Percentiles rank a stretch among this genome's conserved stretches.
Evolutionary conservation across 2,797 vertebrate genomes (phyloP).

Genomic region (Florisuga fusca): DNA sequence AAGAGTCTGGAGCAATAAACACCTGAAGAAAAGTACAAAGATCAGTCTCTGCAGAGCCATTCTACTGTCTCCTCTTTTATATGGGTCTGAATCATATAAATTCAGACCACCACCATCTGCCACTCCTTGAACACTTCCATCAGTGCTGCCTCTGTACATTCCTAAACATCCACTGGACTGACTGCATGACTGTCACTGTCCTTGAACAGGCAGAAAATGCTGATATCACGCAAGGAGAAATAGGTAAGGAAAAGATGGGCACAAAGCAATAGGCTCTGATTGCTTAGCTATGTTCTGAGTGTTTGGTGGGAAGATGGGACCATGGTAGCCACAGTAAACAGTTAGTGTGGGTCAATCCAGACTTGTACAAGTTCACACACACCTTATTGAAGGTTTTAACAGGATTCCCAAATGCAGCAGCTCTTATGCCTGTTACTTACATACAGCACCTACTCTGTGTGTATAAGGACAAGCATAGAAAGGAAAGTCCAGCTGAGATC

Average conservation of each 20-base stretch:
- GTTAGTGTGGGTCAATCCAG: background rate
- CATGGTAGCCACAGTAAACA: background rate
- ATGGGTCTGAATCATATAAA: no score
- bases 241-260: constrained; percentile 64
- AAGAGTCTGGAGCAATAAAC: no score
- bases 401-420: background rate
- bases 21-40: no score
- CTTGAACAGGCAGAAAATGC: no score
- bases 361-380: background rate
- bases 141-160: no score
- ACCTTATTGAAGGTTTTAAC: background rate
- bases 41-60: no score
- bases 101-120: no score
- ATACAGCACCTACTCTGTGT: background rate
- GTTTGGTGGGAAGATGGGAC: background rate
- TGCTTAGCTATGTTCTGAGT: background rate
- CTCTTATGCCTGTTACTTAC: background rate
- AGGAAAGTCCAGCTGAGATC: background rate
- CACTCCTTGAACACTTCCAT: no score
- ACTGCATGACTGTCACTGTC: no score
- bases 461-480: background rate
- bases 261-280: background rate
- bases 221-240: constrained; percentile 79
- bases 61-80: no score
- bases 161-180: no score